These are phyloP conservation scores for Parotocinclus haroldoi DNA, from an alignment of 2,797 vertebrate species.

Conservation along the genomic window DNA sequence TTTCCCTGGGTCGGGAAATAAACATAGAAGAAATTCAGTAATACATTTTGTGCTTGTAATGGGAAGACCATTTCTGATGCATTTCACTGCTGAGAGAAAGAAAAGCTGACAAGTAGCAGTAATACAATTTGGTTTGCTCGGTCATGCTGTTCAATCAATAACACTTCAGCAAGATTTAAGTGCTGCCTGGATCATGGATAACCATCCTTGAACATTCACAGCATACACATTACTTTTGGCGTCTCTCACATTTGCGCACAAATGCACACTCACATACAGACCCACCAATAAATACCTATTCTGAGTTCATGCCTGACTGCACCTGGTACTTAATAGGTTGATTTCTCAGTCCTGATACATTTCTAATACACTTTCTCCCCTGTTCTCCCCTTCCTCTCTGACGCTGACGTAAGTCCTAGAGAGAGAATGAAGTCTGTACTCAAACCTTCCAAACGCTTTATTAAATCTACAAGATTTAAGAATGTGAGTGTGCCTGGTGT, in stretches of 20 bases:
- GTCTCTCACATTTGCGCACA: not conserved
- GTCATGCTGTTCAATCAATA: constrained; percentile 37
- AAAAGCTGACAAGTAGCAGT: constrained; percentile 26
- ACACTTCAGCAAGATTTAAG: constrained; percentile 22
- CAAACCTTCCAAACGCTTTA: constrained; percentile 28
- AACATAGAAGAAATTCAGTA: not conserved
- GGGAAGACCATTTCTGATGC: constrained; percentile 7
- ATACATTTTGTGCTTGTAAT: not conserved
- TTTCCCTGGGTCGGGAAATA: not conserved
- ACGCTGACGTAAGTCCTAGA: not conserved
- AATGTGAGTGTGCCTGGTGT: constrained; percentile 26
- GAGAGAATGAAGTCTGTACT: constrained; percentile 37
- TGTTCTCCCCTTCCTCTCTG: constrained; percentile 9
- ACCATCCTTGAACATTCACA: not conserved
- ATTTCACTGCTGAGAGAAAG: constrained; percentile 16
- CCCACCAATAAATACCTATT: not conserved
- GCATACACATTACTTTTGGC: not conserved
- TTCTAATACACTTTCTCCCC: constrained; percentile 6
- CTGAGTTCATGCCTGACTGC: not conserved
- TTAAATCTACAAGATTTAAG: constrained; percentile 40
- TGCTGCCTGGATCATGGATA: constrained; percentile 40
- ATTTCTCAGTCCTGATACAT: constrained; percentile 1
- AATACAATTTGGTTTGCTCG: constrained; percentile 36
- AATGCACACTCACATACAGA: not conserved
- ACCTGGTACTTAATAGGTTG: constrained; percentile 8